Evolutionary conservation across 2,888 invertebrate genomes (phyloP).

Genomic region (Sceliomorpha sp.): DNA sequence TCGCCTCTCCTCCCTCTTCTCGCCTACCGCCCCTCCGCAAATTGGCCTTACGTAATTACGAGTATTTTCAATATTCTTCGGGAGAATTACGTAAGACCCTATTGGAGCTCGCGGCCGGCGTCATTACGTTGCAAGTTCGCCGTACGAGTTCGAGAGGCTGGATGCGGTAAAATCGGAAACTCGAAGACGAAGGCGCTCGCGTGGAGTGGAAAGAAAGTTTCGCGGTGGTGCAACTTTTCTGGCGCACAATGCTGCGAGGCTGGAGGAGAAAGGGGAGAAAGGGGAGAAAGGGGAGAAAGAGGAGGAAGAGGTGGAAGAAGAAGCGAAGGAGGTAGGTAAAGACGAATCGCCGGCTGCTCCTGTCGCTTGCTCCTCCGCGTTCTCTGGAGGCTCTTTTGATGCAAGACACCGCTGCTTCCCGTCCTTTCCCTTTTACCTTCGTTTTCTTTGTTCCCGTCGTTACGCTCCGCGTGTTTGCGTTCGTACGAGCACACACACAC

Average conservation of each 20-base stretch:
- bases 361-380: too few relatives aligned
- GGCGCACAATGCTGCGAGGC: background rate
- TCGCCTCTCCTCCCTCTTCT: too few relatives aligned
- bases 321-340: background rate
- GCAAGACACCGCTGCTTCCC: constrained; percentile 14
- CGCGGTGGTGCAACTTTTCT: background rate
- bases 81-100: too few relatives aligned
- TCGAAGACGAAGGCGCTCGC: constrained; percentile 8
- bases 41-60: too few relatives aligned
- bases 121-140: background rate
- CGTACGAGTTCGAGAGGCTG: constrained; percentile 11
- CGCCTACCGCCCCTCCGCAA: too few relatives aligned
- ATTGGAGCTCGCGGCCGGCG: too few relatives aligned
- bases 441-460: constrained; percentile 6
- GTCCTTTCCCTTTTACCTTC: constrained; percentile 22
- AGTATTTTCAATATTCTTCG: too few relatives aligned
- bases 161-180: constrained; percentile 13
- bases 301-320: constrained; percentile 8
- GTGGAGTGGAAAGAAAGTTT: constrained; percentile 15
- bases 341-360: constrained; percentile 27
- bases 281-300: too few relatives aligned
- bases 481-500: constrained; percentile 18
- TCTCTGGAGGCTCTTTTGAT: constrained; percentile 11
- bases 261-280: too few relatives aligned
- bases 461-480: too few relatives aligned